These are phyloP conservation scores for Chondrilla cf. caribensis DNA, from an alignment of 37 sponge, comb jelly and placozoan genomes.

Conservation along the genomic window DNA sequence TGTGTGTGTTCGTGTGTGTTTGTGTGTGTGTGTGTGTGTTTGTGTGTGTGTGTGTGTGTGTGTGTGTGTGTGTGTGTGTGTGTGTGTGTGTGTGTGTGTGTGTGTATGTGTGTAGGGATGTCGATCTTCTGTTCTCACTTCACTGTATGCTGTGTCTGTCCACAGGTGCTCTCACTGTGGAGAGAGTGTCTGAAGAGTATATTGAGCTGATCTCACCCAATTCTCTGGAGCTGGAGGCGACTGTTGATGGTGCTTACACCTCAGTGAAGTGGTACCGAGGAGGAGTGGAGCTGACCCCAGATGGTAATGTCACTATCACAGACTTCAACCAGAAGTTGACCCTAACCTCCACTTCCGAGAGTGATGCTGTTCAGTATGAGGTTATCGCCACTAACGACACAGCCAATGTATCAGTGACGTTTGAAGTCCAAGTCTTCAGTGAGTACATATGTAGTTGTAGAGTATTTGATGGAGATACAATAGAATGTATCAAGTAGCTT, in stretches of 20 bases:
- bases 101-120: too few relatives aligned
- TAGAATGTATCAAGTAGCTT: too few relatives aligned
- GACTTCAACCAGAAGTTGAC: conserved; percentile 1
- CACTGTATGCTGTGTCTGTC: not conserved
- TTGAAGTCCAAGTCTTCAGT: conserved; percentile 1
- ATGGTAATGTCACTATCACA: not conserved
- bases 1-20: too few relatives aligned
- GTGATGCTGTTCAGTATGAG: conserved; percentile 7
- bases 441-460: not conserved
- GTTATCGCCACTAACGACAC: not conserved
- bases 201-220: conserved; percentile 14
- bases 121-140: too few relatives aligned
- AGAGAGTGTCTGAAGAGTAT: conserved; percentile 4
- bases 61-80: too few relatives aligned
- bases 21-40: too few relatives aligned
- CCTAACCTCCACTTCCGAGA: not conserved
- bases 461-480: not conserved
- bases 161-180: conserved; percentile 7
- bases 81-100: too few relatives aligned
- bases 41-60: too few relatives aligned
- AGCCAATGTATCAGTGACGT: not conserved
- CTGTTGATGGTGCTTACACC: conserved; percentile 27
- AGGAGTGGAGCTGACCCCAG: not conserved
- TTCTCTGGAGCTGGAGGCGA: conserved; percentile 12
- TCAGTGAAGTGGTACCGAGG: conserved; percentile 1